Conservation (phyloP, 23 tunicate genomes). For the Trididemnum clinides region DNA sequence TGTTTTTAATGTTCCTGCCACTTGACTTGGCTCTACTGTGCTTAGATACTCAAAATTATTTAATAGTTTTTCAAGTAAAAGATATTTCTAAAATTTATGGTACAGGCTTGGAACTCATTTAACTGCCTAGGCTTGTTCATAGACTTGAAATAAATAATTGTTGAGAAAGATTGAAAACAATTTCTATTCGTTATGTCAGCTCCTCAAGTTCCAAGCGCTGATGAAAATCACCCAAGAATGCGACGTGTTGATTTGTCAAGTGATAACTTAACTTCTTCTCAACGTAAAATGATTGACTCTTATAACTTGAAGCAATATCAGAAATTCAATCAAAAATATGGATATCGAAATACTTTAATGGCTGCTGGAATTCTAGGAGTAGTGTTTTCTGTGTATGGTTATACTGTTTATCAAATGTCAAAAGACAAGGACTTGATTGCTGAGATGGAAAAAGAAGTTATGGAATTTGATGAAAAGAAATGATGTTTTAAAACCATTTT, state of each 20-base stretch:
- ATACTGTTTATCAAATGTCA: slow-evolving; percentile 62
- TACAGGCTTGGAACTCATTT: not conserved
- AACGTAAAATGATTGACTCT: slow-evolving; percentile 27
- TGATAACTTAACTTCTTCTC: slow-evolving; percentile 41
- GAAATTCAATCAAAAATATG: not conserved
- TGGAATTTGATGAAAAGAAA: slow-evolving; percentile 4
- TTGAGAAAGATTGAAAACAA: not conserved
- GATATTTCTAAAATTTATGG: too few species aligned
- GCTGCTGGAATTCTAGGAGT: slow-evolving; percentile 26
- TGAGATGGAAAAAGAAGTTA: slow-evolving; percentile 67
- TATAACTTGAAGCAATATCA: slow-evolving; percentile 43
- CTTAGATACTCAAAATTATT: too few species aligned
- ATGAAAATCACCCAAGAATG: slow-evolving; percentile 45
- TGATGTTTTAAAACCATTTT: not conserved
- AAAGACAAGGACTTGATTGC: slow-evolving; percentile 53
- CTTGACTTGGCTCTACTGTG: too few species aligned
- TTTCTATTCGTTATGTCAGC: slow-evolving; percentile 44
- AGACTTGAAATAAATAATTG: too few species aligned
- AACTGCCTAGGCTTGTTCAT: not conserved
- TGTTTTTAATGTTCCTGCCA: too few species aligned
- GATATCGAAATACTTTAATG: not conserved
- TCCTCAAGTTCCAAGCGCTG: slow-evolving; percentile 36
- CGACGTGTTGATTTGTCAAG: slow-evolving; percentile 52
- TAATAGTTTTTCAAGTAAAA: too few species aligned
- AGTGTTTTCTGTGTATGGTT: slow-evolving; percentile 41